Evolutionary conservation across 2,113 vertebrate genomes (phyloP).

Genomic region (Clinocottus analis): DNA sequence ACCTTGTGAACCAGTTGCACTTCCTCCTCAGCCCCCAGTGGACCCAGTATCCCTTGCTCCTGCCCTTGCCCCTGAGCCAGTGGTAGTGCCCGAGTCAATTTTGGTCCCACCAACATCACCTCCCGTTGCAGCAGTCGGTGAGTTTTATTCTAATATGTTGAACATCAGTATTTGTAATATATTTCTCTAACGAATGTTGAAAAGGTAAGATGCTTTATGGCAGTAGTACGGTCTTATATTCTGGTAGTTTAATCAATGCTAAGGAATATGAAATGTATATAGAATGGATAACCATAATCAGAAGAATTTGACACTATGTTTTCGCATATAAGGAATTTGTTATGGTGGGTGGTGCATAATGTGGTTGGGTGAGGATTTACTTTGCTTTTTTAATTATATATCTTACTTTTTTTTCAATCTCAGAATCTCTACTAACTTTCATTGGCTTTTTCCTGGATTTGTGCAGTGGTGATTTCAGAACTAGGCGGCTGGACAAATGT

Average conservation of each 20-base stretch:
- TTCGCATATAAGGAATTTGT: too few species aligned
- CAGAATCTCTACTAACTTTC: not conserved
- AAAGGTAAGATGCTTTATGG: not conserved
- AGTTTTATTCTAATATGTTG: conserved; percentile 46
- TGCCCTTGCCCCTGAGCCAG: conserved; percentile 53
- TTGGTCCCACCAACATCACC: conserved; percentile 50
- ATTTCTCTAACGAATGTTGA: not conserved
- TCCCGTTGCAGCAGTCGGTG: conserved; percentile 66
- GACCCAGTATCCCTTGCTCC: conserved; percentile 53
- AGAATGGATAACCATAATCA: too few species aligned
- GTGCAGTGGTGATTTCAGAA: conserved; percentile 2
- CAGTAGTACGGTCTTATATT: conserved; percentile 5
- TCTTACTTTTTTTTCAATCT: not conserved
- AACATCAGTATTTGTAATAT: not conserved
- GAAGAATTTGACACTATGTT: too few species aligned
- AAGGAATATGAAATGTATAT: too few species aligned
- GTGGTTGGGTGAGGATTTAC: not conserved
- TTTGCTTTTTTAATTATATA: not conserved
- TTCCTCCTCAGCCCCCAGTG: conserved; percentile 67
- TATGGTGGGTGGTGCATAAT: too few species aligned
- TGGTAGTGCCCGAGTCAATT: conserved; percentile 30
- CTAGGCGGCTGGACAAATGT: not conserved
- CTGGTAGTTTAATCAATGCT: not conserved
- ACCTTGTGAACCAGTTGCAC: conserved; percentile 72
- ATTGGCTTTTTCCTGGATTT: not conserved